Evolutionary conservation across 37 sponge, comb jelly and placozoan genomes (phyloP), one percentile per base, ranked within the genome.

Genomic region (Aplysina aerophoba): DNA sequence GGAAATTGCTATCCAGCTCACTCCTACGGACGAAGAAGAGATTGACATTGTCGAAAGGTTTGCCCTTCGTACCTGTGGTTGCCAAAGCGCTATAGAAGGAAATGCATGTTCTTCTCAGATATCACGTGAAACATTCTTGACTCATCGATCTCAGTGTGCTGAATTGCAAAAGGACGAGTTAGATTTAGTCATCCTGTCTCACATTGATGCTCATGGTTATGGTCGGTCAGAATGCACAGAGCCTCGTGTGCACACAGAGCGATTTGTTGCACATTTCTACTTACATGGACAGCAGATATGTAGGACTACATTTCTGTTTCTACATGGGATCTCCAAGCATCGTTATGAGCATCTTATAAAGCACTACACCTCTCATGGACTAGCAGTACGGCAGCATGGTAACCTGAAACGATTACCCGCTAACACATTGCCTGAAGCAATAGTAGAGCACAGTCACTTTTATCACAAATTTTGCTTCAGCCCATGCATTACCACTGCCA

Each of bases 401-500:
- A 85, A 85, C 27, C 50, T 44, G 6, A 44, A 8, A 44, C 3
- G 50, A 3, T 3, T 44, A 8, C 50, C 8, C 50, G 8, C 50
- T 11, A 44, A 44, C 50, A 44, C 50, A 44, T 44, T 8, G 3
- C 50, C 50, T 44, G 50, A 44, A 11, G n/a, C 72, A 85, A 6
- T 59, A 59, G 21, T 64, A 85, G 64, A 25, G 11, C 12, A 13
- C 15, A 4, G 82, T 81, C 6, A 13, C 64, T 6, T 81, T 81
- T 60, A 59, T 81, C 59, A 39, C 59, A 1, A 55, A 81, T 4
- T 25, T 81, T 13, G 82, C 62, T 4, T 3, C 1, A 16, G 14
- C 24, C 6, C 82, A 81, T 81, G 62, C 82, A 81, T 14, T 81
- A 6, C 82, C 80, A 3, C 17, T 79, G 11, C 80, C 80, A 14